Conservation (phyloP, 2,888 invertebrate genomes). For the Drosophila sordidula region DNA sequence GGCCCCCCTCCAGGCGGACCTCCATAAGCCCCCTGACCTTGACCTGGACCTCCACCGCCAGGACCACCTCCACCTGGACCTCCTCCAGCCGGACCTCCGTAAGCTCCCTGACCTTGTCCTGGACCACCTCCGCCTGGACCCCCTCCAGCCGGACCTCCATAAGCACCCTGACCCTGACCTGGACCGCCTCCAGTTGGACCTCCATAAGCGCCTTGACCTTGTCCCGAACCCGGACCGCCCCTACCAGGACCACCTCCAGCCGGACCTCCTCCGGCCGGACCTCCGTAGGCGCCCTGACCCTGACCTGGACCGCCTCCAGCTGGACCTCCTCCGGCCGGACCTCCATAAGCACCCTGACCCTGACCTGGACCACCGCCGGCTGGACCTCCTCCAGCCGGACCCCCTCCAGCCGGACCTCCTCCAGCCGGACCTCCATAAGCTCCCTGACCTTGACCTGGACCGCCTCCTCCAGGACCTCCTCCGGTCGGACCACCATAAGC, state of each 20-base stretch:
- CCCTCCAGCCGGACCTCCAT: not conserved
- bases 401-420: slow-evolving; percentile 1
- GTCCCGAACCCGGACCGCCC: not conserved
- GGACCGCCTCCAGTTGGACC: too few relatives aligned
- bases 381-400: not conserved
- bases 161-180: not conserved
- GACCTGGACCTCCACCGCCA: slow-evolving; percentile 1
- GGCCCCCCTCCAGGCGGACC: not conserved
- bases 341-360: not conserved
- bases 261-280: not conserved
- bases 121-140: not conserved
- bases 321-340: not conserved
- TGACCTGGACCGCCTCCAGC: not conserved
- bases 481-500: not conserved
- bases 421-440: not conserved
- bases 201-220: not conserved
- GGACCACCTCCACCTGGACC: not conserved
- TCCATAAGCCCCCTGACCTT: not conserved
- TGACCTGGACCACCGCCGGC: not conserved
- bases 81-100: not conserved
- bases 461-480: not conserved
- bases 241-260: not conserved
- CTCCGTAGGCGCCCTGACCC: not conserved
- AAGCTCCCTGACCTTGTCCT: not conserved
- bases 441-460: not conserved